phyloP scores from a whole-genome alignment of 2,797 vertebrate species.

The Delichon dasypus region DNA sequence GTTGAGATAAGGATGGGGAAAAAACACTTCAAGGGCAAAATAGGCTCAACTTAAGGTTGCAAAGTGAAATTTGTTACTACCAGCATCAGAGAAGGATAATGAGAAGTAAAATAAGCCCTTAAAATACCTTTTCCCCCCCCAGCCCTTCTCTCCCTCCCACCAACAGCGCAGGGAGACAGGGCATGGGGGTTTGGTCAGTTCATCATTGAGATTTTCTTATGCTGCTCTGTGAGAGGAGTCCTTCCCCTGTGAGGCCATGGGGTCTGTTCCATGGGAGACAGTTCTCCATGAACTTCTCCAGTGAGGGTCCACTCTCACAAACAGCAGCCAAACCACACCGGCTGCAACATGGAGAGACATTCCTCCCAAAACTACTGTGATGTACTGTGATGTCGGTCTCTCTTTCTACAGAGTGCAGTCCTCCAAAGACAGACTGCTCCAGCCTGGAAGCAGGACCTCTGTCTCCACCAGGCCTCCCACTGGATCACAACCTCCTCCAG shows the following conservation, averaged over 20 bases:
- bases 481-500: neutral
- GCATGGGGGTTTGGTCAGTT: neutral
- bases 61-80: neutral
- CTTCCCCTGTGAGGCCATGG: fast-evolving
- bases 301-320: fast-evolving
- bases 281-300: fast-evolving
- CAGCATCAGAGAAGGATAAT: neutral
- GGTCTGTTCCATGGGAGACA: fast-evolving
- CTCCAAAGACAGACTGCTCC: too few relatives aligned
- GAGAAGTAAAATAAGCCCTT: neutral
- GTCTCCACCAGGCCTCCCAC: fast-evolving
- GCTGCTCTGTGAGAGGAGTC: fast-evolving
- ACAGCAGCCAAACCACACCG: neutral
- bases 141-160: neutral
- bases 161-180: neutral
- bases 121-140: neutral
- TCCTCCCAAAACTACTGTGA: neutral
- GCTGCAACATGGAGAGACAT: fast-evolving
- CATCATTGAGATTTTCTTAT: neutral
- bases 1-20: neutral
- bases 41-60: neutral
- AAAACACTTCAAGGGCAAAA: neutral
- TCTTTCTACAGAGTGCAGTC: neutral
- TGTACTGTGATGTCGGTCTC: neutral
- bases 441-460: neutral